phyloP scores from a whole-genome alignment of 2,113 vertebrate genomes.

The Actenoides lindsayi region DNA sequence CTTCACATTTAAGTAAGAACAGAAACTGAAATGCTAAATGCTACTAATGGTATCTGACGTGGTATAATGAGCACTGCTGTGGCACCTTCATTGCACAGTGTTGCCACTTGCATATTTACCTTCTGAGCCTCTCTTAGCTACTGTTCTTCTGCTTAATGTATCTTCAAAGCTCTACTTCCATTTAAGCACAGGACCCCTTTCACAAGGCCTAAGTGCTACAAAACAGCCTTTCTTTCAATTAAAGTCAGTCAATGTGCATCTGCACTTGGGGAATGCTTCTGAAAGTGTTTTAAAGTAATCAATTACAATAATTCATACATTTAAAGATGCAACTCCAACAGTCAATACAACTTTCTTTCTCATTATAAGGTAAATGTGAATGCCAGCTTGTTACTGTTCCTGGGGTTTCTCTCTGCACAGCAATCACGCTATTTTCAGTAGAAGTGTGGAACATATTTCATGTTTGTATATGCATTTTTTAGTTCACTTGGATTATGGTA shows the following conservation, averaged over 20 bases:
- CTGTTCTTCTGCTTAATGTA: constrained; percentile 1
- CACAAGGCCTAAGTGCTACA: neutral
- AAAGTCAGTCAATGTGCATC: neutral
- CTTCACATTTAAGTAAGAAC: neutral
- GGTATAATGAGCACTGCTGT: neutral
- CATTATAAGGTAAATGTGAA: constrained; percentile 4
- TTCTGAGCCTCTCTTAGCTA: neutral
- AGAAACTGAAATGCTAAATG: constrained; percentile 15
- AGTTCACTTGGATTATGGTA: constrained; percentile 29
- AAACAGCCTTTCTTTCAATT: neutral
- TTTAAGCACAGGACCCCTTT: neutral
- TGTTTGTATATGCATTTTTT: constrained; percentile 41
- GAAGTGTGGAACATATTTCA: constrained; percentile 31
- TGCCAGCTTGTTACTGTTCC: constrained; percentile 45
- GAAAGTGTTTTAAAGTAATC: constrained; percentile 10
- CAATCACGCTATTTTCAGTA: neutral
- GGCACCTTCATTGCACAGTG: neutral
- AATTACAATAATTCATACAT: constrained; percentile 27
- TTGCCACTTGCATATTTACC: neutral
- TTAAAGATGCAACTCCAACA: constrained; percentile 3
- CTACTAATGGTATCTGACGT: neutral
- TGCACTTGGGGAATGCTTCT: neutral
- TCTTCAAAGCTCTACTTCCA: neutral
- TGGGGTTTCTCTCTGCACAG: constrained; percentile 4
- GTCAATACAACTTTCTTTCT: constrained; percentile 22